Percentiles rank a stretch among this genome's conserved stretches.
These are phyloP conservation scores for Osmerus eperlanus DNA, from an alignment of 2,113 vertebrate species.

Conservation along the genomic window DNA sequence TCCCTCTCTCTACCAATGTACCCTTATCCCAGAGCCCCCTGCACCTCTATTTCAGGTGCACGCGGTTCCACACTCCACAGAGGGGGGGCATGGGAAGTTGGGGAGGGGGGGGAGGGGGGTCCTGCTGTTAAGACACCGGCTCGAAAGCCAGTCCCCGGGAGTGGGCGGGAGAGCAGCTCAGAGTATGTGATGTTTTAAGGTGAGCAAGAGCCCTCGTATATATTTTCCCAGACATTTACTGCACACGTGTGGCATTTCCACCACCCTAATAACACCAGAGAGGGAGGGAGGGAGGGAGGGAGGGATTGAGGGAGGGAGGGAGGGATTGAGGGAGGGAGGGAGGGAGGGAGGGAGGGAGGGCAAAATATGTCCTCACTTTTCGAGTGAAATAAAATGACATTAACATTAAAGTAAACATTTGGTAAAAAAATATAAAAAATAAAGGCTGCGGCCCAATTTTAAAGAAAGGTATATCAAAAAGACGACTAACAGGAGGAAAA, in stretches of 20 bases:
- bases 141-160: not conserved
- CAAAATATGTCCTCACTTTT: conserved; percentile 60
- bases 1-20: conserved; percentile 28
- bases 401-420: conserved; percentile 50
- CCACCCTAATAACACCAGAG: conserved; percentile 54
- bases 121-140: too few relatives aligned
- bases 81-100: too few relatives aligned
- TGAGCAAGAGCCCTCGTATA: conserved; percentile 45
- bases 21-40: conserved; percentile 22
- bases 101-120: too few relatives aligned
- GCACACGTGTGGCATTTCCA: conserved; percentile 56
- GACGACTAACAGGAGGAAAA: conserved; percentile 36
- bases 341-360: conserved; percentile 25
- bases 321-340: conserved; percentile 6
- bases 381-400: conserved; percentile 61
- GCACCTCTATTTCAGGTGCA: not conserved
- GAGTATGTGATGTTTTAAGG: conserved; percentile 37
- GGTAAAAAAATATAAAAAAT: conserved; percentile 22
- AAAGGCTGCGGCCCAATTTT: conserved; percentile 39
- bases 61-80: not conserved
- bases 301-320: conserved; percentile 3
- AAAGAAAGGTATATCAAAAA: conserved; percentile 41
- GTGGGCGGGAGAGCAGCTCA: conserved; percentile 1
- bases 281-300: not conserved
- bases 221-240: conserved; percentile 63